Percentiles rank a stretch among this genome's conserved stretches.
Evolutionary conservation across 2,888 invertebrate genomes (phyloP).

Genomic region (Ceriagrion tenellum): DNA sequence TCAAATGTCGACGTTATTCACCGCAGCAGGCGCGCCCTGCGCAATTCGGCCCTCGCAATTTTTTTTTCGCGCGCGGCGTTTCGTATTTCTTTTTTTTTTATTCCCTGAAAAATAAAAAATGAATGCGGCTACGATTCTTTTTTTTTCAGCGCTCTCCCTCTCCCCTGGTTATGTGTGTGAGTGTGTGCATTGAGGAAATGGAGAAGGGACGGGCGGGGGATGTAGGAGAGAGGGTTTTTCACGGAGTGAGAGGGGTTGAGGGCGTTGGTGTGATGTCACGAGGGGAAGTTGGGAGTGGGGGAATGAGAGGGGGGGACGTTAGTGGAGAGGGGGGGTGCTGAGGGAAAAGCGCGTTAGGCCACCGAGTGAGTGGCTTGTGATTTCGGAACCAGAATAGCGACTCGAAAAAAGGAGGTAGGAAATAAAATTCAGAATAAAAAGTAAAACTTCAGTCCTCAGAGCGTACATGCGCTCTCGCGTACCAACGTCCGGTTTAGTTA

Average conservation of each 20-base stretch:
- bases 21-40: conserved; percentile 65
- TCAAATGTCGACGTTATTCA: conserved; percentile 65
- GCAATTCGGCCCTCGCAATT: conserved; percentile 61
- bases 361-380: conserved; percentile 35
- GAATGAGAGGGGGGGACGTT: not conserved
- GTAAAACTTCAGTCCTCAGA: conserved; percentile 17
- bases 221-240: not conserved
- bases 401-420: not conserved
- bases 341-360: conserved; percentile 8
- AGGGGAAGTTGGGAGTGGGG: not conserved
- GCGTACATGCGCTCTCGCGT: conserved; percentile 26
- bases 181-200: not conserved
- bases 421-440: not conserved
- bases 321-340: not conserved
- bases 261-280: not conserved
- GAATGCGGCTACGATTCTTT: not conserved
- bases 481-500: conserved; percentile 29
- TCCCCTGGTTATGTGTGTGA: not conserved
- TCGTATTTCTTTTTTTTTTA: not conserved
- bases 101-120: conserved; percentile 48
- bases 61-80: not conserved
- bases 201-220: not conserved
- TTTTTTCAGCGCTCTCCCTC: not conserved
- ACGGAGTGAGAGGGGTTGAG: not conserved
- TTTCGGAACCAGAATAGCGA: conserved; percentile 26